phyloP scores from a whole-genome alignment of 2,113 vertebrate genomes.

The Peromyscus californicus region DNA sequence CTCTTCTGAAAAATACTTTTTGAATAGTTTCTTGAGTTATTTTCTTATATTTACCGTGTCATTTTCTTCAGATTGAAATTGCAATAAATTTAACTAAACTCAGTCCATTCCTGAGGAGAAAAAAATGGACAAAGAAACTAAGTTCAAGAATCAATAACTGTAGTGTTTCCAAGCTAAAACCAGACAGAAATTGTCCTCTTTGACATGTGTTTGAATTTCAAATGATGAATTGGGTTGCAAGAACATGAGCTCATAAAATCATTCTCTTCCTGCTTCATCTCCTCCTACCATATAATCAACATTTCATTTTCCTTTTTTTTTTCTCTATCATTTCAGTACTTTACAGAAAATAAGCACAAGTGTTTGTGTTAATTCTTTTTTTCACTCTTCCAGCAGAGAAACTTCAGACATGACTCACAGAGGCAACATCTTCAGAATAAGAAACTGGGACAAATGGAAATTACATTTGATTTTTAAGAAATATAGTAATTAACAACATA shows the following conservation, averaged over 20 bases:
- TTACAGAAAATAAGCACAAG: slow-evolving; percentile 46
- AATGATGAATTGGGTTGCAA: slow-evolving; percentile 77
- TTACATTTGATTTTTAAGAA: slow-evolving; percentile 49
- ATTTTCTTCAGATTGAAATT: slow-evolving; percentile 60
- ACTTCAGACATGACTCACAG: slow-evolving; percentile 60
- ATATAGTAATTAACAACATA: slow-evolving; percentile 58
- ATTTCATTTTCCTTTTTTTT: slow-evolving; percentile 40
- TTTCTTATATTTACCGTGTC: slow-evolving; percentile 70
- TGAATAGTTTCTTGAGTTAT: slow-evolving; percentile 69
- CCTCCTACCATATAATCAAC: slow-evolving; percentile 53
- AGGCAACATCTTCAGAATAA: background rate
- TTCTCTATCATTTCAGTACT: slow-evolving; percentile 29
- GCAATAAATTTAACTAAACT: slow-evolving; percentile 63
- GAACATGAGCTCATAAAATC: slow-evolving; percentile 61
- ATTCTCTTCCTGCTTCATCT: slow-evolving; percentile 43
- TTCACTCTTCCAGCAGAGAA: slow-evolving; percentile 54
- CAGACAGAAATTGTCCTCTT: slow-evolving; percentile 70
- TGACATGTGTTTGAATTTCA: slow-evolving; percentile 77
- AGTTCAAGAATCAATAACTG: slow-evolving; percentile 82
- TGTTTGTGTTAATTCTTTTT: slow-evolving; percentile 44
- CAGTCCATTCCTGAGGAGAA: background rate
- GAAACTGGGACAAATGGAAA: slow-evolving; percentile 45
- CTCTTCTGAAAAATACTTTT: slow-evolving; percentile 67
- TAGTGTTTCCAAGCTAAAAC: slow-evolving; percentile 73
- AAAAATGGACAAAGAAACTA: slow-evolving; percentile 62